A percentile compares a stretch with the other conserved stretches of the same genome.
Conservation (phyloP, 2,888 invertebrate genomes). For the Anorthoa munda region DNA sequence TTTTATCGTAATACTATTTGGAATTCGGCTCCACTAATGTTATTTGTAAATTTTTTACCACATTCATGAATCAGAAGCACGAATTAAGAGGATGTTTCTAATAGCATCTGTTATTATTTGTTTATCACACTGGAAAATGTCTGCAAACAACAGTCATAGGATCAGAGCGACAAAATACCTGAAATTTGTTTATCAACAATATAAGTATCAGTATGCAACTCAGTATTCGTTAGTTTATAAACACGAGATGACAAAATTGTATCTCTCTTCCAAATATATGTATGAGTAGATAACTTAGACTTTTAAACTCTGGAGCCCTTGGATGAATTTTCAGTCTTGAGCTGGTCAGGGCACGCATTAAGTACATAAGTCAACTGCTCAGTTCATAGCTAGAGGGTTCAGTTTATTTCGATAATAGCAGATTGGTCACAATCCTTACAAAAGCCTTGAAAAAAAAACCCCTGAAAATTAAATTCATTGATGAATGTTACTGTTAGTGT, state of each 20-base stretch:
- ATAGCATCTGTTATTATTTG: neutral
- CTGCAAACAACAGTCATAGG: neutral
- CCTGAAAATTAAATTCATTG: neutral
- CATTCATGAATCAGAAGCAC: neutral
- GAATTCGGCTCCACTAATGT: neutral
- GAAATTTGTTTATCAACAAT: neutral
- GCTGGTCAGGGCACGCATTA: too few relatives aligned
- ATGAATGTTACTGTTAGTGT: too few relatives aligned
- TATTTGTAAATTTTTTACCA: neutral
- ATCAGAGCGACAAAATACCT: neutral
- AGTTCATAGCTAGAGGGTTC: neutral
- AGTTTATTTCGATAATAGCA: neutral
- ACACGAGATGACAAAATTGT: neutral
- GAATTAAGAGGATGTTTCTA: slow-evolving; percentile 10
- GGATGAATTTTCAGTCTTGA: neutral
- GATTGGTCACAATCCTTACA: neutral
- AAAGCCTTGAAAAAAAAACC: neutral
- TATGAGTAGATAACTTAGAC: neutral
- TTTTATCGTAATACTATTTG: too few relatives aligned
- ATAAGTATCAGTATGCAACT: neutral
- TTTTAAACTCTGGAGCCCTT: neutral
- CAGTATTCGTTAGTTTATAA: slow-evolving; percentile 1
- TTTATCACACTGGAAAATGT: neutral
- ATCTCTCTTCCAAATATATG: too few relatives aligned
- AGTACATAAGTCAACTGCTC: neutral